Percentiles rank a stretch among this genome's conserved stretches.
These are phyloP conservation scores for Scophthalmus maximus DNA, from an alignment of 2,113 vertebrate species.

Conservation along the genomic window DNA sequence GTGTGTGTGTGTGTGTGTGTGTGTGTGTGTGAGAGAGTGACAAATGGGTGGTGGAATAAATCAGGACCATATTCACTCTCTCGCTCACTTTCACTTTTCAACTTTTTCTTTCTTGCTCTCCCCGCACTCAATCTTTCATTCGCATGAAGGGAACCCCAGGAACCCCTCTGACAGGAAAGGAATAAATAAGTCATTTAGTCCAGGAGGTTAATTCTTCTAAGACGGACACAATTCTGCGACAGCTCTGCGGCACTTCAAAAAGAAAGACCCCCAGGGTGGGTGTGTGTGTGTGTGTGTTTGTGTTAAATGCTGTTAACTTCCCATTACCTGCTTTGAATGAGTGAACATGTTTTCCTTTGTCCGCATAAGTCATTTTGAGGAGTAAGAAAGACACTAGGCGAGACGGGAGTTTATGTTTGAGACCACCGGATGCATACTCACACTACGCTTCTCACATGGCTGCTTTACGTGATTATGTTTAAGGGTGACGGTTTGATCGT, in stretches of 20 bases:
- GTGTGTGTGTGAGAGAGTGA: constrained; percentile 11
- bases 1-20: not conserved
- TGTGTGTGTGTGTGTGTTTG: not conserved
- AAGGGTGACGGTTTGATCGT: constrained; percentile 7
- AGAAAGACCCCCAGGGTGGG: not conserved
- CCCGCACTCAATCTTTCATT: constrained; percentile 1
- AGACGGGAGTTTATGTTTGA: not conserved
- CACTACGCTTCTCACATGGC: not conserved
- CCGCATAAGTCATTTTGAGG: not conserved
- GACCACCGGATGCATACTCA: not conserved
- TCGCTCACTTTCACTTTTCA: not conserved
- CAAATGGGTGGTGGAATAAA: constrained; percentile 55
- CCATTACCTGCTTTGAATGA: not conserved
- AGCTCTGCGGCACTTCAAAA: constrained; percentile 22
- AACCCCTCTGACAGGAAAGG: constrained; percentile 7
- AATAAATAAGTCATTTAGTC: constrained; percentile 15
- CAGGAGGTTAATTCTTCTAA: constrained; percentile 40
- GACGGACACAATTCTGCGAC: constrained; percentile 6
- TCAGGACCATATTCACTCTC: constrained; percentile 35
- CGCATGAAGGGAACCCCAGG: not conserved
- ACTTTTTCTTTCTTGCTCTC: constrained; percentile 17
- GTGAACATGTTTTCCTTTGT: not conserved
- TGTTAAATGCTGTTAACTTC: not conserved
- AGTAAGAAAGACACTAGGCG: not conserved
- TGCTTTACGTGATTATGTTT: not conserved